A percentile compares a stretch with the other conserved stretches of the same genome.
phyloP scores from a whole-genome alignment of 2,888 invertebrate species.

The Drosophila rubida region DNA sequence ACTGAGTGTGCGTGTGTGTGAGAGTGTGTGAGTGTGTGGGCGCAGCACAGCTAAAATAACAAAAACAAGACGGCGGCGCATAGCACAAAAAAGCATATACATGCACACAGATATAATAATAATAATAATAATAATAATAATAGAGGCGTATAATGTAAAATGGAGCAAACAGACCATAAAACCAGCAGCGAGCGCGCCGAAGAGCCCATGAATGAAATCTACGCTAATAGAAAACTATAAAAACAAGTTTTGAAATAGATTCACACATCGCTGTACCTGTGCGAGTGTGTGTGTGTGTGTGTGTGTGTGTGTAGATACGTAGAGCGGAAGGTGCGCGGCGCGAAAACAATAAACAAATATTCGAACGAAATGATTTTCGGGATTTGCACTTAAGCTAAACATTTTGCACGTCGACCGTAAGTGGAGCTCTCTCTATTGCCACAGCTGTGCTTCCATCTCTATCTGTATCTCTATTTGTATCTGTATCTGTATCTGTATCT shows the following conservation, averaged over 20 bases:
- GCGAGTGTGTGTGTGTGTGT: too few species aligned
- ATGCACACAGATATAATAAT: background rate
- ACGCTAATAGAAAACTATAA: constrained; percentile 52
- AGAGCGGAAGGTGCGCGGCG: constrained; percentile 10
- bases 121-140: constrained; percentile 30
- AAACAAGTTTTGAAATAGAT: constrained; percentile 46
- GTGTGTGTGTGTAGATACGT: constrained; percentile 8
- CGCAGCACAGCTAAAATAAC: constrained; percentile 16
- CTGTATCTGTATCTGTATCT: constrained; percentile 14
- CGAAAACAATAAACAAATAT: constrained; percentile 1
- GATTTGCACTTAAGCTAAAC: constrained; percentile 57
- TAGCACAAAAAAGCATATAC: constrained; percentile 16
- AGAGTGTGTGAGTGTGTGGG: constrained; percentile 28
- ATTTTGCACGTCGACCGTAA: constrained; percentile 61
- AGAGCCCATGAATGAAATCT: constrained; percentile 66
- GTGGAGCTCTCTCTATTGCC: constrained; percentile 41
- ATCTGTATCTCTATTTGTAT: constrained; percentile 16
- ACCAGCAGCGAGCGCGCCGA: constrained; percentile 33
- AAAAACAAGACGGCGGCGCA: constrained; percentile 7
- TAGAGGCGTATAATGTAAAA: constrained; percentile 60
- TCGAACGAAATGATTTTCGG: constrained; percentile 24
- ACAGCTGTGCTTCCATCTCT: constrained; percentile 18
- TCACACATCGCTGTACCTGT: too few species aligned
- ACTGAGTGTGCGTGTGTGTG: too few species aligned
- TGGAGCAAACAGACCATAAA: constrained; percentile 74